Evolutionary conservation across 2,113 vertebrate genomes (phyloP), one percentile per base, ranked within the genome.

Genomic region (Tylochromis polylepis): DNA sequence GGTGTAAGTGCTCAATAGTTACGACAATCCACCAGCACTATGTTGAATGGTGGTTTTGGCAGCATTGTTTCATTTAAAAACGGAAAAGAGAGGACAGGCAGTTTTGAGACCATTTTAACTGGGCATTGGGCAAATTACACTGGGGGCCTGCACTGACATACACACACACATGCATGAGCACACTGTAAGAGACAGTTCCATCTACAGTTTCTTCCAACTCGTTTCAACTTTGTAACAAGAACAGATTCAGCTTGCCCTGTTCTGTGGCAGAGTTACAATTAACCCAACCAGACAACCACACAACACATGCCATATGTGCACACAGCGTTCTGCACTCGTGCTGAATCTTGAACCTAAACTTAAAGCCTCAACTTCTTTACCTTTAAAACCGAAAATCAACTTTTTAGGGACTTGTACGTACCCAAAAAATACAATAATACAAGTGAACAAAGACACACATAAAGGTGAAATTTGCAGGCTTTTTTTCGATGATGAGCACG

Each of bases 181-280:
- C 85, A 85, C 31, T 11, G 34, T 81, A 46, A 81, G 53, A 86
- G 78, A 85, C 83, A 86, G 78, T 84, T 90, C 83, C 78, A 91
- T 89, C 83, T 88, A 38, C 75, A 83, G 2, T 91, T 91, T 90
- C 86, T 81, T 88, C 60, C 34, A 88, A 82, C 86, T 93, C 84
- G 89, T 94, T 93, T 80, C 85, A 89, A 92, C 86, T 85, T 86
- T 86, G 79, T 89, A 91, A 88, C 75, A 85, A 92, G 91, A 46
- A 62, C 77, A 38, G 67, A 79, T 79, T 72, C 82, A 12, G 83
- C 56, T 38, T 75, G 53, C 62, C 34, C 53, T 72, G 56, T 49
- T 41, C 53, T 29, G n/a, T 78, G 16, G 65, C 78, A 70, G 11
- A 77, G 60, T 59, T 24, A 38, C 82, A 89, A 88, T 85, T 72